Conservation (phyloP, 2,888 invertebrate species). For the Hypomecis atomaria region DNA sequence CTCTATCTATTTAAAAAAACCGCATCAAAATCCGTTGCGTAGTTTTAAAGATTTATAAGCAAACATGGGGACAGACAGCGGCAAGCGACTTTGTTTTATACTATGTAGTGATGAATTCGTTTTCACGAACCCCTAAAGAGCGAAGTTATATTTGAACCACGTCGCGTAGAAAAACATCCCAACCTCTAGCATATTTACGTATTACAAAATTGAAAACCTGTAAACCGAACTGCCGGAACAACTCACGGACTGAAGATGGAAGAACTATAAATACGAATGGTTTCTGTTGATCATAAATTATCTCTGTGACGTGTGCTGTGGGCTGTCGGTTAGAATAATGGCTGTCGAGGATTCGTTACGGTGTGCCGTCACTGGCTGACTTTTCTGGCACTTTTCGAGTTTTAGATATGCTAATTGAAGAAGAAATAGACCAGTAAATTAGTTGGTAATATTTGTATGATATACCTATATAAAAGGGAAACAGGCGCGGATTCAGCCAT, state of each 20-base stretch:
- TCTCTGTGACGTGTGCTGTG: conserved; percentile 1
- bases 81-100: too few relatives aligned
- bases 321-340: conserved; percentile 11
- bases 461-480: too few relatives aligned
- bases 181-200: neutral
- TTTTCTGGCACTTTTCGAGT: too few relatives aligned
- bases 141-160: too few relatives aligned
- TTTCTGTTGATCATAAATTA: conserved; percentile 13
- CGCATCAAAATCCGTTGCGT: too few relatives aligned
- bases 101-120: too few relatives aligned
- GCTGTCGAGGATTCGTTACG: conserved; percentile 9
- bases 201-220: conserved; percentile 2
- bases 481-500: too few relatives aligned
- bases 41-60: too few relatives aligned
- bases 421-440: neutral
- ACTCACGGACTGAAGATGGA: neutral
- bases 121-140: too few relatives aligned
- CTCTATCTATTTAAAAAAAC: too few relatives aligned
- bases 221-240: conserved; percentile 10
- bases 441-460: too few relatives aligned
- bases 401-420: neutral
- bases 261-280: conserved; percentile 2
- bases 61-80: too few relatives aligned
- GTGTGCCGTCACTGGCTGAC: neutral
- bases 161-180: neutral